Conservation (phyloP, 2,797 vertebrate genomes). For the Cuniculus paca region DNA sequence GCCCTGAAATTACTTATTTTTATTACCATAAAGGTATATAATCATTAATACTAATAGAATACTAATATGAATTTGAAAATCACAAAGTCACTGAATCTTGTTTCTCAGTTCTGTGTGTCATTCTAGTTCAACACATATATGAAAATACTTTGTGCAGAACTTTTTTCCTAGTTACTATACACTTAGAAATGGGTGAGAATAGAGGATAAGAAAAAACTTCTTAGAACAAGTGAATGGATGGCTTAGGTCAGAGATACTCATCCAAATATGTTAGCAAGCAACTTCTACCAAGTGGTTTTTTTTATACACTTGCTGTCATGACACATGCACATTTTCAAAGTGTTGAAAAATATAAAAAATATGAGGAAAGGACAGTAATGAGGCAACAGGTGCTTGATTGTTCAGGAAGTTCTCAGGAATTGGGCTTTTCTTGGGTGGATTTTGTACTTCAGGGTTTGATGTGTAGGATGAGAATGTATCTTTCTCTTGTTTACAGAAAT, state of each 20-base stretch:
- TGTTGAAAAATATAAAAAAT: conserved; percentile 1
- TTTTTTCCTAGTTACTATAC: neutral
- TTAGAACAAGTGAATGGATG: neutral
- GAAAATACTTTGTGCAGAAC: neutral
- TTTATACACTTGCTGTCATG: neutral
- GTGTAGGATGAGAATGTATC: neutral
- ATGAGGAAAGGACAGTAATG: neutral
- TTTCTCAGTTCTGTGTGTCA: neutral
- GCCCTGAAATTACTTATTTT: neutral
- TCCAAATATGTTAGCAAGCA: neutral
- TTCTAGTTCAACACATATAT: neutral
- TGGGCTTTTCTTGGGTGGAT: neutral
- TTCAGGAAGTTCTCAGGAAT: neutral
- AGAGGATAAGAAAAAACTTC: neutral
- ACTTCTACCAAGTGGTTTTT: neutral
- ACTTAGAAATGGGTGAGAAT: neutral
- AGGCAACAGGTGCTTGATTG: neutral
- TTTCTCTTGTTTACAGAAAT: neutral
- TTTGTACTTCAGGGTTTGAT: neutral
- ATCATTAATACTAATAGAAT: neutral
- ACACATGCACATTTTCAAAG: neutral
- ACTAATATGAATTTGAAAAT: conserved; percentile 23
- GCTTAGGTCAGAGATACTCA: neutral
- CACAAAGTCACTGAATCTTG: neutral
- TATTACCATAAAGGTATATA: neutral